phyloP scores from a whole-genome alignment of 35 echinoderm and acorn worm species.

The Eucidaris tribuloides region DNA sequence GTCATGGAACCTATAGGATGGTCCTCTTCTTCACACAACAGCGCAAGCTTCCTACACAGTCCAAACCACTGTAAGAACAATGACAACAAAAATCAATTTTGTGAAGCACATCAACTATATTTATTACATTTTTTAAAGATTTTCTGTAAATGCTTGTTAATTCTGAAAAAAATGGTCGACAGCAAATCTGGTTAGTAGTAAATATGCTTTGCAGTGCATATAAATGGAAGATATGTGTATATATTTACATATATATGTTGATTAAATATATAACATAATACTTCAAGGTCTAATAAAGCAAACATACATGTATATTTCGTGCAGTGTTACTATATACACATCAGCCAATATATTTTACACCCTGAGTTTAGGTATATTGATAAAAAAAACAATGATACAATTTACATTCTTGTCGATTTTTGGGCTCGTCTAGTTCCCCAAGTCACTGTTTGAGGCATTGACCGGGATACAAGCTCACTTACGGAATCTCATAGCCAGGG shows the following conservation, averaged over 20 bases:
- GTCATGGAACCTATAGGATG: too few species aligned
- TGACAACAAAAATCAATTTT: too few species aligned
- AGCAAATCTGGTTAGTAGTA: slow-evolving; percentile 24
- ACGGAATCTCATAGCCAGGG: too few species aligned
- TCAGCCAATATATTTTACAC: background rate
- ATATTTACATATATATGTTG: background rate
- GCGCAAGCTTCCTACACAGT: too few species aligned
- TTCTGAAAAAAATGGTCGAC: background rate
- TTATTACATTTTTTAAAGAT: slow-evolving; percentile 12
- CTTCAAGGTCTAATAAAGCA: background rate
- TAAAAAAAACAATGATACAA: background rate
- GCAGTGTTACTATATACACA: background rate
- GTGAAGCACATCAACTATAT: slow-evolving; percentile 37
- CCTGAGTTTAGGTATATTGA: background rate
- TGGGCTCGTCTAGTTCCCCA: too few species aligned
- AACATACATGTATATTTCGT: background rate
- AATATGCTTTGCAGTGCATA: background rate
- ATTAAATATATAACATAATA: background rate
- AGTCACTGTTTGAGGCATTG: too few species aligned
- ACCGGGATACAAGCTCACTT: too few species aligned
- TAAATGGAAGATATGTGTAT: slow-evolving; percentile 15
- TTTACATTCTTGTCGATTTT: too few species aligned
- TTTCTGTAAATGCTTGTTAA: slow-evolving; percentile 21
- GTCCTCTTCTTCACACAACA: too few species aligned
- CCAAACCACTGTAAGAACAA: too few species aligned